Evolutionary conservation across 1,140 invertebrate species (phyloP).

Genomic region (Vanessa atalanta): DNA sequence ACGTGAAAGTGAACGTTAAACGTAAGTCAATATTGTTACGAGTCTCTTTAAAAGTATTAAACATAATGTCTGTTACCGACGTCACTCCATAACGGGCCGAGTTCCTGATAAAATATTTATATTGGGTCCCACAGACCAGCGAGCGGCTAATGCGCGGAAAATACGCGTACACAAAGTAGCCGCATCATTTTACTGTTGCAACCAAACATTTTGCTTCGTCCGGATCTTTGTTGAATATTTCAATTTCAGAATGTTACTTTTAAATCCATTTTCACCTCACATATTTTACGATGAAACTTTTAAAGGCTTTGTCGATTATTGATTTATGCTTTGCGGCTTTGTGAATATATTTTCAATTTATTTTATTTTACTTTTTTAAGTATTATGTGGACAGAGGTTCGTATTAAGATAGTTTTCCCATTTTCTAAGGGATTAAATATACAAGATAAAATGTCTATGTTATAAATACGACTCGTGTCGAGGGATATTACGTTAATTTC

Average conservation of each 20-base stretch:
- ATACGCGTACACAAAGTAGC: slow-evolving; percentile 27
- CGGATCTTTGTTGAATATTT: slow-evolving; percentile 47
- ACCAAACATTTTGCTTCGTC: slow-evolving; percentile 32
- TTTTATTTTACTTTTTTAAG: slow-evolving; percentile 5
- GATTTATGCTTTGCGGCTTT: slow-evolving; percentile 15
- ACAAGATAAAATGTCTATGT: slow-evolving; percentile 18
- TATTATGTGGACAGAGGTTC: slow-evolving; percentile 29
- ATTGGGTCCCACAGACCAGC: slow-evolving; percentile 20
- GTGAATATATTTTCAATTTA: slow-evolving; percentile 36
- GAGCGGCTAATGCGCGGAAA: slow-evolving; percentile 33
- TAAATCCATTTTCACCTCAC: slow-evolving; percentile 2
- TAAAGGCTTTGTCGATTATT: slow-evolving; percentile 21
- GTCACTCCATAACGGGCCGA: neutral
- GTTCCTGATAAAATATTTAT: slow-evolving; percentile 64
- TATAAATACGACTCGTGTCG: slow-evolving; percentile 9
- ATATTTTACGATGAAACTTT: slow-evolving; percentile 11
- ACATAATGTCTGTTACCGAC: neutral
- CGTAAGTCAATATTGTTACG: neutral
- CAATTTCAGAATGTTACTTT: slow-evolving; percentile 28
- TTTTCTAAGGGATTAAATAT: slow-evolving; percentile 30
- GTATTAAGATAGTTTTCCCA: slow-evolving; percentile 36
- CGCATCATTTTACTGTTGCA: slow-evolving; percentile 36
- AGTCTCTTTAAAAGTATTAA: neutral
- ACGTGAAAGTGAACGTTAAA: neutral
- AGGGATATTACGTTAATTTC: slow-evolving; percentile 12